These are phyloP conservation scores for Mola mola DNA, from an alignment of 2,113 vertebrate genomes.

Conservation along the genomic window DNA sequence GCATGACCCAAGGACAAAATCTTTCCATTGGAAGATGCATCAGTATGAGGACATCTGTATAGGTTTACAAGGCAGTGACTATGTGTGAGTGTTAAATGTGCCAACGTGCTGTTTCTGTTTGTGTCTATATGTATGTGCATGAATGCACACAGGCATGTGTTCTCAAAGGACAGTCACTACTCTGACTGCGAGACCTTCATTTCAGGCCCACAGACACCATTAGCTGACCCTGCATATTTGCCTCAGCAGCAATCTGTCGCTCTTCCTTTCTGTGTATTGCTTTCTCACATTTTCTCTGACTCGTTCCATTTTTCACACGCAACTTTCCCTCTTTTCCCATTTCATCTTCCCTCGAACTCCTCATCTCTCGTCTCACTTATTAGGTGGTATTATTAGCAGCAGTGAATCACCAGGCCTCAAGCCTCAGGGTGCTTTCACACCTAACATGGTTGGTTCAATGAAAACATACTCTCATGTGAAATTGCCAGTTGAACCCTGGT, in stretches of 20 bases:
- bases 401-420: constrained; percentile 13
- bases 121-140: constrained; percentile 16
- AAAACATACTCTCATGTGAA: background rate
- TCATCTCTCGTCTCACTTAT: constrained; percentile 25
- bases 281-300: constrained; percentile 22
- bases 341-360: constrained; percentile 15
- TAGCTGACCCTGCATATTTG: constrained; percentile 54
- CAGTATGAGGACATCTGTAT: too few species aligned
- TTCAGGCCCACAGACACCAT: constrained; percentile 52
- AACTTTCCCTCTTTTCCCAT: constrained; percentile 12
- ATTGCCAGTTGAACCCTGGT: too few species aligned
- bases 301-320: constrained; percentile 4
- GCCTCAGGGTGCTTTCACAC: background rate
- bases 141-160: background rate
- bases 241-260: constrained; percentile 18
- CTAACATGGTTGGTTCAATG: background rate
- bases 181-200: constrained; percentile 34
- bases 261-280: constrained; percentile 22
- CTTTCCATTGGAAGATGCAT: too few species aligned
- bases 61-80: too few species aligned
- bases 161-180: constrained; percentile 39
- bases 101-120: constrained; percentile 23
- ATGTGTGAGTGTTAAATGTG: constrained; percentile 15
- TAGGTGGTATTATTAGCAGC: constrained; percentile 16
- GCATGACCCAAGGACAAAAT: too few species aligned